These are phyloP conservation scores for Hormaphis cornu DNA, from an alignment of 1,140 invertebrate genomes.

Conservation along the genomic window DNA sequence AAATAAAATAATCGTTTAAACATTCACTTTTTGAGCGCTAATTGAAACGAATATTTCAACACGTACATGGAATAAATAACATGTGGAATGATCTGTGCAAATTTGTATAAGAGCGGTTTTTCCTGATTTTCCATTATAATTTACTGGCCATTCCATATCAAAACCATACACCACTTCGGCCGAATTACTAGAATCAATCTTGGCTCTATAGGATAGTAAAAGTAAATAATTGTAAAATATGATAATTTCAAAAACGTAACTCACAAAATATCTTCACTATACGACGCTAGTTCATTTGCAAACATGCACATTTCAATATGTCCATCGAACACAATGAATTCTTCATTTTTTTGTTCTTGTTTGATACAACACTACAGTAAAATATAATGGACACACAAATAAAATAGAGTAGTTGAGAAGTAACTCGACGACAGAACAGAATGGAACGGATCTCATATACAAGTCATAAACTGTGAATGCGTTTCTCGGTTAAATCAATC, in stretches of 20 bases:
- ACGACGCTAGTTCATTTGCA: neutral
- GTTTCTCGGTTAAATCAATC: no score
- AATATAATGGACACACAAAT: neutral
- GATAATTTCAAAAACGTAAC: neutral
- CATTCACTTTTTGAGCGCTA: neutral
- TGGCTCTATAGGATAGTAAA: neutral
- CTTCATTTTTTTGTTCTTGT: neutral
- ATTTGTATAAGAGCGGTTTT: slow-evolving; percentile 29
- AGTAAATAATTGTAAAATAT: neutral
- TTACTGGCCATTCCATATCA: slow-evolving; percentile 23
- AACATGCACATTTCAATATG: neutral
- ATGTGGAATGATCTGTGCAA: neutral
- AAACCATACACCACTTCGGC: neutral
- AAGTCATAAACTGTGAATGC: no score
- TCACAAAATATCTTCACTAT: slow-evolving; percentile 4
- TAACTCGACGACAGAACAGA: no score
- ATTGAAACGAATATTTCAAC: neutral
- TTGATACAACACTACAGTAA: neutral
- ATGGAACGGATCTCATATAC: no score
- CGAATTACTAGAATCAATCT: neutral
- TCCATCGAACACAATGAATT: neutral
- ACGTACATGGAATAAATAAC: slow-evolving; percentile 22
- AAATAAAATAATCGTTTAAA: neutral
- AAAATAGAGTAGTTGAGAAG: neutral
- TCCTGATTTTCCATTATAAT: neutral